A percentile compares a stretch with the other conserved stretches of the same genome.
phyloP scores from a whole-genome alignment of 1,140 invertebrate species.

The Leptoteleia sp. region DNA sequence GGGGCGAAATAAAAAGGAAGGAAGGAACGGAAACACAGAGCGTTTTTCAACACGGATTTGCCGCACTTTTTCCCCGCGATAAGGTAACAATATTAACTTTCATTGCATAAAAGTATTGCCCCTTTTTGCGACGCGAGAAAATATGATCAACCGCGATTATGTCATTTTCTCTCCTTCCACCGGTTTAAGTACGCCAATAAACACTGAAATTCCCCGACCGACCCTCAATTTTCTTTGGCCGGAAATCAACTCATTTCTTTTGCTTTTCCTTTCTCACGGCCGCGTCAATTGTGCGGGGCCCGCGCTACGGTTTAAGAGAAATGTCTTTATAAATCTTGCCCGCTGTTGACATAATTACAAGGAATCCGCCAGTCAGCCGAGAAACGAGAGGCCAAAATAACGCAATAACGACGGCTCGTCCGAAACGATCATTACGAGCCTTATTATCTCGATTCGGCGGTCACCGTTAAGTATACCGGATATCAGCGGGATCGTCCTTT shows the following conservation, averaged over 20 bases:
- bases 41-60: conserved; percentile 12
- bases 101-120: conserved; percentile 38
- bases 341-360: conserved; percentile 5
- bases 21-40: conserved; percentile 7
- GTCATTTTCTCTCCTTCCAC: conserved; percentile 34
- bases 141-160: conserved; percentile 47
- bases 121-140: conserved; percentile 21
- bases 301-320: not conserved
- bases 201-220: conserved; percentile 38
- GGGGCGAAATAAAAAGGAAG: too few relatives aligned
- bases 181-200: conserved; percentile 18
- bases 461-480: conserved; percentile 18
- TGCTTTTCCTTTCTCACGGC: not conserved
- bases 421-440: conserved; percentile 2
- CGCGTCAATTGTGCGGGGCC: not conserved
- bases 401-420: conserved; percentile 1
- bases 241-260: not conserved
- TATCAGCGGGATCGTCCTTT: conserved; percentile 13
- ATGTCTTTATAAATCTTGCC: not conserved
- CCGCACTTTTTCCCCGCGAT: conserved; percentile 13
- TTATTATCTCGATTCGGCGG: conserved; percentile 19
- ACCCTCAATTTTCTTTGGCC: too few relatives aligned
- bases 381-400: conserved; percentile 6
- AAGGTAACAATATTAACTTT: conserved; percentile 41
- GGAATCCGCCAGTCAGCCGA: not conserved